Base-by-base conservation (phyloP, 2,888 invertebrate genomes). In the Argyresthia goedartella region DNA sequence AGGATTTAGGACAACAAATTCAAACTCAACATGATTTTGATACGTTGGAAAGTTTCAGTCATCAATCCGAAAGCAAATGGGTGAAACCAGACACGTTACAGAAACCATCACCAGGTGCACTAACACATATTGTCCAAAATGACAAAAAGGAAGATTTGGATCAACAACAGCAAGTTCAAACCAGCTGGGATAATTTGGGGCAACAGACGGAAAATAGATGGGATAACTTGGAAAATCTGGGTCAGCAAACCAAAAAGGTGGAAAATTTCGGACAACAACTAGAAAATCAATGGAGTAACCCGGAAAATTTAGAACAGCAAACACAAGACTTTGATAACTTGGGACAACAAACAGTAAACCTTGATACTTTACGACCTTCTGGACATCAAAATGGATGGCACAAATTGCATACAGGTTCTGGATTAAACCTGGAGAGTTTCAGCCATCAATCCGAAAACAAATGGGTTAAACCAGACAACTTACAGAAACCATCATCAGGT, bases 201-300 rank as follows among this genome's bases (percentile, higher is more conserved):
- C 69, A 72, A 54, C 66, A 69, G 52, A 57, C 59, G 51, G 63
- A 69, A 59, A 55, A 58, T 43, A 44, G 54, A 50, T 56, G 49
- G 53, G 52, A 53, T 47, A n/a, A 33, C n/a, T 11, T 7, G 7
- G n/a, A 43, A 43, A 14, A 43, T n/a, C n/a, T n/a, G n/a, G n/a
- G 6, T 66, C 55, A 59, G 56, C 47, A 49, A 60, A 41, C 58
- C 53, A 55, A 57, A 57, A 16, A 60, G 65, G 39, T 57, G 13
- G 62, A 65, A 54, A 59, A 68, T 55, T 62, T 69, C 8, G 63
- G 61, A 1, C 71, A 74, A 55, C 64, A 67, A 48, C 54, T 56
- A 14, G 61, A 58, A 58, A 59, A 42, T 49, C 57, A 9, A 25
- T 51, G 52, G 51, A n/a, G 33, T 9, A 8, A 43, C 11, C 8